Conservation (phyloP, 1,140 invertebrate species). For the Drosophila tsacasi region DNA sequence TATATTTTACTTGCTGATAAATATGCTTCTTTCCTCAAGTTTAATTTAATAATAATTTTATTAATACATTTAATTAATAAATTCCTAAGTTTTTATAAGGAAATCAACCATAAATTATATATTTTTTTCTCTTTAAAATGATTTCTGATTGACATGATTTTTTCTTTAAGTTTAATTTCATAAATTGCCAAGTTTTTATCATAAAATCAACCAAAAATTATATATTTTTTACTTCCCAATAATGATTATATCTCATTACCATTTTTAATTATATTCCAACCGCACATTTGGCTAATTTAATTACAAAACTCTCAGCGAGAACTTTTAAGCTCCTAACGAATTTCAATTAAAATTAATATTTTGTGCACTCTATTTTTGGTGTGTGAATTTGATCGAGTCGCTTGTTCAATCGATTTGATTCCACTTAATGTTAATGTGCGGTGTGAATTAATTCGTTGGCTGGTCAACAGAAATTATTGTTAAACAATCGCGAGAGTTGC, state of each 20-base stretch:
- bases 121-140: too few relatives aligned
- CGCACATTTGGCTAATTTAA: conserved; percentile 32
- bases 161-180: too few relatives aligned
- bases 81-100: neutral
- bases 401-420: conserved; percentile 15
- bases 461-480: conserved; percentile 32
- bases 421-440: conserved; percentile 11
- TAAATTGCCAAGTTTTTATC: too few relatives aligned
- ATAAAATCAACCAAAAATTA: neutral
- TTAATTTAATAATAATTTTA: neutral
- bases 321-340: conserved; percentile 31
- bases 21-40: too few relatives aligned
- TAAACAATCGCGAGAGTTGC: conserved; percentile 58
- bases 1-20: too few relatives aligned
- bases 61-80: too few relatives aligned
- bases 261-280: neutral
- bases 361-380: conserved; percentile 20
- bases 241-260: too few relatives aligned
- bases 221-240: neutral
- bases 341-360: conserved; percentile 31
- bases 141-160: too few relatives aligned
- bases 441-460: conserved; percentile 19
- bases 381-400: conserved; percentile 10
- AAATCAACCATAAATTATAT: neutral
- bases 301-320: conserved; percentile 22